Evolutionary conservation across 64 coral and sea anemone genomes (phyloP).

Genomic region (Pachyseris speciosa): DNA sequence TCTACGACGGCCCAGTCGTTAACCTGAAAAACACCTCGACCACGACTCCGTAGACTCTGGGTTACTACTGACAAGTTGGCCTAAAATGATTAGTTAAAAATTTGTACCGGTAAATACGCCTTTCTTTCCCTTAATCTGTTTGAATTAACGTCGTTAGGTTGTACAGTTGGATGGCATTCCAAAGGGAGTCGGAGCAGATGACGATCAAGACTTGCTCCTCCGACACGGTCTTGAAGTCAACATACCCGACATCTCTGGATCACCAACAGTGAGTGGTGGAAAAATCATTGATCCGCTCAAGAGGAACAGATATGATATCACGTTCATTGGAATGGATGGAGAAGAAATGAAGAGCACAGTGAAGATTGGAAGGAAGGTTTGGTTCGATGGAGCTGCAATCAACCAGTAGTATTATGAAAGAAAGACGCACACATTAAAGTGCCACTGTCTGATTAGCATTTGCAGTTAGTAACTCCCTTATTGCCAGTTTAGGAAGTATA

Average conservation of each 20-base stretch:
- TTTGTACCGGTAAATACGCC: background rate
- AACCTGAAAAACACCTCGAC: no score
- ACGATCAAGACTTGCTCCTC: background rate
- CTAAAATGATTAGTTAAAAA: no score
- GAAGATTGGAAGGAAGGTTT: constrained; percentile 68
- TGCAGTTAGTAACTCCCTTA: no score
- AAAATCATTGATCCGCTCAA: constrained; percentile 19
- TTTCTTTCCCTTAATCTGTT: background rate
- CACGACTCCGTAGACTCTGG: no score
- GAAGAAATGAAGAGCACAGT: constrained; percentile 53
- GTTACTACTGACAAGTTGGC: no score
- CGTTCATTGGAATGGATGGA: constrained; percentile 54
- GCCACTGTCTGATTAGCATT: no score
- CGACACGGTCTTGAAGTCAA: constrained; percentile 34
- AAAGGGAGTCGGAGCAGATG: constrained; percentile 5
- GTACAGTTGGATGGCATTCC: constrained; percentile 40
- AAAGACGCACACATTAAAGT: no score
- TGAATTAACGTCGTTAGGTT: background rate
- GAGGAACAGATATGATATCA: background rate
- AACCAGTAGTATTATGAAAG: no score
- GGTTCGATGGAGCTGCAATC: constrained; percentile 48
- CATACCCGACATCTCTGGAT: constrained; percentile 42
- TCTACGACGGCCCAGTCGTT: no score
- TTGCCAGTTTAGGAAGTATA: no score
- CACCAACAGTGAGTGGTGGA: background rate